phyloP scores from a whole-genome alignment of 2,113 vertebrate genomes.

The Phasianus colchicus region DNA sequence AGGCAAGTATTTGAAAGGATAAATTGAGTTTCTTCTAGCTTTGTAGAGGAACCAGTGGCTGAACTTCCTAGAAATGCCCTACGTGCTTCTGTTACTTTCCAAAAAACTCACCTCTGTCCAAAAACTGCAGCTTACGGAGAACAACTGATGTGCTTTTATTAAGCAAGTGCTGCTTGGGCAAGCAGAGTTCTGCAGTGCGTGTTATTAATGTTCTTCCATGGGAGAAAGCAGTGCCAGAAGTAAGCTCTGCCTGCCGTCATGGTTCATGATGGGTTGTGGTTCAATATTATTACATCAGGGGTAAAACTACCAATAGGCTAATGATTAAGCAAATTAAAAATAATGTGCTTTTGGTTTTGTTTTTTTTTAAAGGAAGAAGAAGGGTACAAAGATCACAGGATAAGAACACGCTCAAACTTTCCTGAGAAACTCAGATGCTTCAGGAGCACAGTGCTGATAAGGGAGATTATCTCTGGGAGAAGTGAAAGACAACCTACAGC shows the following conservation, averaged over 20 bases:
- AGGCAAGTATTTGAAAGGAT: not conserved
- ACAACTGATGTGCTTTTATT: not conserved
- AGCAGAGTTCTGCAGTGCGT: not conserved
- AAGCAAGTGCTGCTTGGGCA: not conserved
- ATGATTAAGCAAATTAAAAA: not conserved
- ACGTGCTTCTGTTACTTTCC: not conserved
- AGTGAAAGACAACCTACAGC: not conserved
- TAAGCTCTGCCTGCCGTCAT: not conserved
- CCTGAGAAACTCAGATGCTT: not conserved
- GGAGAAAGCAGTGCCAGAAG: not conserved
- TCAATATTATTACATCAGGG: not conserved
- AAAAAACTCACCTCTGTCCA: not conserved
- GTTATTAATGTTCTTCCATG: not conserved
- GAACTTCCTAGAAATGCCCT: not conserved
- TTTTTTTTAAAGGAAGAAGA: not conserved
- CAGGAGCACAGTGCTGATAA: not conserved
- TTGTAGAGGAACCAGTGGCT: not conserved
- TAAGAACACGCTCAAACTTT: not conserved
- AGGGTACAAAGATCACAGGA: not conserved
- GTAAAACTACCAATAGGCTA: not conserved
- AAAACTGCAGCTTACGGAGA: not conserved
- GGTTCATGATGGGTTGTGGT: not conserved
- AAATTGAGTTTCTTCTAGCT: not conserved
- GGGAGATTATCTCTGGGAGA: not conserved
- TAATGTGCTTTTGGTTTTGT: not conserved